Evolutionary conservation across 2,888 invertebrate genomes (phyloP).

Genomic region (Diogma glabrata): DNA sequence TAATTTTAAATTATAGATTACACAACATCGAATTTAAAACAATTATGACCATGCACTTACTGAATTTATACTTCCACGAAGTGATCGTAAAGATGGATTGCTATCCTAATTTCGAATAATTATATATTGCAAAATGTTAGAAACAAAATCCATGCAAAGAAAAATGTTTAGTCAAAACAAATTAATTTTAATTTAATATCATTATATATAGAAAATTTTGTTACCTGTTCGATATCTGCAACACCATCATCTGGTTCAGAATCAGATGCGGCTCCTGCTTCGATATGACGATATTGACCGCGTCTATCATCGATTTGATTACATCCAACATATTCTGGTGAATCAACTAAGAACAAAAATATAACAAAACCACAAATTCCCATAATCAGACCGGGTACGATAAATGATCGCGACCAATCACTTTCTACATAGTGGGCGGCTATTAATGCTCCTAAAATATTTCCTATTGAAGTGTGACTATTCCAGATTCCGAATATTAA

Average conservation of each 20-base stretch:
- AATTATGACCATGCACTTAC: constrained; percentile 24
- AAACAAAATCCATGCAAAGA: constrained; percentile 10
- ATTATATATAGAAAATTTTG: too few species aligned
- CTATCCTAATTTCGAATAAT: constrained; percentile 14
- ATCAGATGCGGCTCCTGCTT: constrained; percentile 8
- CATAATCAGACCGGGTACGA: constrained; percentile 80
- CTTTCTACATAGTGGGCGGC: constrained; percentile 75
- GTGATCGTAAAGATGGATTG: constrained; percentile 16
- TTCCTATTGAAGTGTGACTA: constrained; percentile 91
- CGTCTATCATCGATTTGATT: background rate
- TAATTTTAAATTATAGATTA: constrained; percentile 1
- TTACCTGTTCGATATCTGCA: constrained; percentile 52
- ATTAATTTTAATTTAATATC: constrained; percentile 18
- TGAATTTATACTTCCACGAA: constrained; percentile 23
- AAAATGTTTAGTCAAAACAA: background rate
- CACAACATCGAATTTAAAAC: background rate
- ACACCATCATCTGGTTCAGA: constrained; percentile 29
- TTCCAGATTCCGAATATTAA: constrained; percentile 96
- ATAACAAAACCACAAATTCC: constrained; percentile 55
- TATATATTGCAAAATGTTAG: background rate
- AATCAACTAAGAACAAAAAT: constrained; percentile 76
- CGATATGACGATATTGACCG: constrained; percentile 9
- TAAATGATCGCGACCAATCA: constrained; percentile 86
- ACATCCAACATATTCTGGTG: constrained; percentile 62
- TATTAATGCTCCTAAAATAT: constrained; percentile 82